Conservation (phyloP, 1,140 invertebrate genomes). For the Aphaenogaster ashmeadi region DNA sequence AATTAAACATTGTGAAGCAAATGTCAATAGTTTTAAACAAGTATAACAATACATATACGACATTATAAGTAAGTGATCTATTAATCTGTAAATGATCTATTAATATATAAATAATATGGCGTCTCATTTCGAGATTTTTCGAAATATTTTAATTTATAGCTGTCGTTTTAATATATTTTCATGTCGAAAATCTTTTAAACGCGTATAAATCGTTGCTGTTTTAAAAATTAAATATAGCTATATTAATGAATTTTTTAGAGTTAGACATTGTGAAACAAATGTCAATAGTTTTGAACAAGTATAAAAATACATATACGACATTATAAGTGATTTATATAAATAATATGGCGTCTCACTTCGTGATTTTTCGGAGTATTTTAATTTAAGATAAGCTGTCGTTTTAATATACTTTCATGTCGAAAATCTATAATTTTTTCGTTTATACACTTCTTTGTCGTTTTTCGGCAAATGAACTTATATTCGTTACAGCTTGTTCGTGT, state of each 20-base stretch:
- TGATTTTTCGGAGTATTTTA: not conserved
- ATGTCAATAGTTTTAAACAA: not conserved
- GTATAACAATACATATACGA: not conserved
- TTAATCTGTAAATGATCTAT: too few species aligned
- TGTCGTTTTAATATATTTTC: not conserved
- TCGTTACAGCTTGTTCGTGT: not conserved
- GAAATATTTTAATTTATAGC: not conserved
- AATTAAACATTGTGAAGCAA: too few species aligned
- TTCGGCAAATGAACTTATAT: not conserved
- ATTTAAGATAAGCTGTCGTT: not conserved
- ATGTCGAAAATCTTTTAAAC: not conserved
- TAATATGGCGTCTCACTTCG: not conserved
- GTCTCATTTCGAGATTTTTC: not conserved
- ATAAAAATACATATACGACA: not conserved
- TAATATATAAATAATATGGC: not conserved
- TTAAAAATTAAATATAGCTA: too few species aligned
- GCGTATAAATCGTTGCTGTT: too few species aligned
- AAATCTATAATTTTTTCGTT: not conserved
- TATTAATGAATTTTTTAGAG: too few species aligned
- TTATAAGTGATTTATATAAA: not conserved
- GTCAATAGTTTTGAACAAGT: not conserved
- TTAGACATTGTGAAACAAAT: not conserved
- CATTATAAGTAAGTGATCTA: not conserved
- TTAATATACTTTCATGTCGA: not conserved
- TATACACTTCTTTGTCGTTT: not conserved